A percentile compares a stretch with the other conserved stretches of the same genome.
phyloP scores from a whole-genome alignment of 2,113 vertebrate genomes.

The Urocitellus parryii region DNA sequence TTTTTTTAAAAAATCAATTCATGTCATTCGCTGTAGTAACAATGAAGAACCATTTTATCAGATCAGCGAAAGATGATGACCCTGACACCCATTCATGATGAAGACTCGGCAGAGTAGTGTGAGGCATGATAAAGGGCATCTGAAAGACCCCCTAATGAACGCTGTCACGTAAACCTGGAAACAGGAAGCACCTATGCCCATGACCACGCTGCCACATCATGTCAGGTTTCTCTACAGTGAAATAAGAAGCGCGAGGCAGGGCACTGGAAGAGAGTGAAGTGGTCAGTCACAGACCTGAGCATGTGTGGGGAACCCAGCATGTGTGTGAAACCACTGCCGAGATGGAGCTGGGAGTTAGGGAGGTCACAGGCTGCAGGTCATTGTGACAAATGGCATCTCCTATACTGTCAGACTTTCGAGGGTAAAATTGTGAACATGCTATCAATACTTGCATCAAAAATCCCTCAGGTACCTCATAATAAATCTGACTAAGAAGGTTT shows the following conservation, averaged over 20 bases:
- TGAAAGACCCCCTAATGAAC: no score
- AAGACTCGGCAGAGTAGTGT: no score
- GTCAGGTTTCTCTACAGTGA: neutral
- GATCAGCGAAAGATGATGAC: neutral
- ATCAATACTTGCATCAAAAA: neutral
- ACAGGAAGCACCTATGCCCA: neutral
- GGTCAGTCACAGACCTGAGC: neutral
- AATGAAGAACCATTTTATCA: neutral
- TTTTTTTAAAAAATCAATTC: no score
- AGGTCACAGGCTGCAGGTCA: neutral
- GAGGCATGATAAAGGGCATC: no score
- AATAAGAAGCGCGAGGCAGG: neutral
- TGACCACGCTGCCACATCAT: no score
- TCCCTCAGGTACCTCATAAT: neutral
- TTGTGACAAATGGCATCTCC: neutral
- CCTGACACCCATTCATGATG: no score
- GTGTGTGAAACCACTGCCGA: neutral
- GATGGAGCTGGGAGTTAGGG: neutral
- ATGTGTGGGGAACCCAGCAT: neutral
- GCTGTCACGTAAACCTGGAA: neutral
- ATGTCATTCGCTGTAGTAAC: neutral
- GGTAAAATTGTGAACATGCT: neutral
- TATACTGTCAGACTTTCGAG: neutral
- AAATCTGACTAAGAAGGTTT: neutral
- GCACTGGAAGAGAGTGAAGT: neutral